Conservation (phyloP, 1,140 invertebrate genomes). For the Camponotus pennsylvanicus region DNA sequence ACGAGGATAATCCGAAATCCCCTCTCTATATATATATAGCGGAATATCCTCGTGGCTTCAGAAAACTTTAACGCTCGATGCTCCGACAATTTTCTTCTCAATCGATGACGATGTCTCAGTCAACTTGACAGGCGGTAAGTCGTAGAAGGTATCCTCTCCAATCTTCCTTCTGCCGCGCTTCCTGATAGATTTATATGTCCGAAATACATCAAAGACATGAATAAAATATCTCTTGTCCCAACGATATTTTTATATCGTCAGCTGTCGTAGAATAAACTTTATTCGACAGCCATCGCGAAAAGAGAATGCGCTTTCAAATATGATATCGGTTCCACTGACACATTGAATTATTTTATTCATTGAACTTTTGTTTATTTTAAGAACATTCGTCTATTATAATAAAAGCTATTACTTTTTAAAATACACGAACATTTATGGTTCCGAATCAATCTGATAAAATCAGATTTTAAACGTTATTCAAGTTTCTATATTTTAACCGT, state of each 20-base stretch:
- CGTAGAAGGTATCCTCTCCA: slow-evolving; percentile 10
- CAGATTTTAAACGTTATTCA: slow-evolving; percentile 2
- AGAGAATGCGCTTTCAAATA: slow-evolving; percentile 1
- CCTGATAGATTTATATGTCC: slow-evolving; percentile 18
- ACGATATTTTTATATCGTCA: slow-evolving; percentile 42
- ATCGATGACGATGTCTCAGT: slow-evolving; percentile 43
- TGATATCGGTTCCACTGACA: slow-evolving; percentile 28
- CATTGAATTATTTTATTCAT: slow-evolving; percentile 16
- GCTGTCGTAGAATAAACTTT: slow-evolving; percentile 18
- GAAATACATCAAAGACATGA: slow-evolving; percentile 5
- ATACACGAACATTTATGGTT: neutral
- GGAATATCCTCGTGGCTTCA: slow-evolving; percentile 38
- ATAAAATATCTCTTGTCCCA: slow-evolving; percentile 28
- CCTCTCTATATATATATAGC: slow-evolving; percentile 50
- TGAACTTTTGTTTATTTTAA: neutral
- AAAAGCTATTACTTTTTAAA: neutral
- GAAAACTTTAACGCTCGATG: slow-evolving; percentile 56
- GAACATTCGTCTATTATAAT: neutral
- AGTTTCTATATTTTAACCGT: slow-evolving; percentile 24
- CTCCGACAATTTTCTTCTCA: slow-evolving; percentile 49
- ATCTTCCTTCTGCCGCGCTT: slow-evolving; percentile 1
- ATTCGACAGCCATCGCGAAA: slow-evolving; percentile 24
- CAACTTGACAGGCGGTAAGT: slow-evolving; percentile 40
- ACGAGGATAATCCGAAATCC: slow-evolving; percentile 76
- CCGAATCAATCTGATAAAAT: slow-evolving; percentile 12